A percentile compares a stretch with the other conserved stretches of the same genome.
phyloP scores from a whole-genome alignment of 2,113 vertebrate genomes.

The Amblyornis subalaris region DNA sequence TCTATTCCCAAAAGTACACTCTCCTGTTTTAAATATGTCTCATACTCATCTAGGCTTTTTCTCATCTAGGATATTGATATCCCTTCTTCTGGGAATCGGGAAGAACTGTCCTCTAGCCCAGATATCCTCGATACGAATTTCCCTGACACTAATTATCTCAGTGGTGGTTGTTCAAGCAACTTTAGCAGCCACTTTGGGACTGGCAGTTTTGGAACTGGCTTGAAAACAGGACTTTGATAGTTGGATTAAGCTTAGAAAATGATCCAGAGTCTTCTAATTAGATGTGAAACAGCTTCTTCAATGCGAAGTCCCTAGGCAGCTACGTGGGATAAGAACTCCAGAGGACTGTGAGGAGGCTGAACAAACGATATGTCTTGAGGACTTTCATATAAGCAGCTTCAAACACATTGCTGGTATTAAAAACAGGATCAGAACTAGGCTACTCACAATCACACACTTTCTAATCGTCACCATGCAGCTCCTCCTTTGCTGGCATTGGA shows the following conservation, averaged over 20 bases:
- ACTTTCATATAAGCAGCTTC: not conserved
- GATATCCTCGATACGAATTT: not conserved
- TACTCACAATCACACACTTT: not conserved
- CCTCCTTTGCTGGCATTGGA: not conserved
- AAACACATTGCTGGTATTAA: not conserved
- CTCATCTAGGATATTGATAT: not conserved
- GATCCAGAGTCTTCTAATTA: not conserved
- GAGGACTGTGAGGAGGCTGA: not conserved
- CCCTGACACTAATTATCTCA: not conserved
- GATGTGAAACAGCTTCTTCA: not conserved
- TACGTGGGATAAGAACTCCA: not conserved
- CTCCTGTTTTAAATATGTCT: not conserved
- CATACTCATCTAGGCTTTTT: not conserved
- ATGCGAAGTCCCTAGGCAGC: not conserved
- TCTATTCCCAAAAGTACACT: not conserved
- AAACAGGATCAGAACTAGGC: not conserved
- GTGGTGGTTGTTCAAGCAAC: not conserved
- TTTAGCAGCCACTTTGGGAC: not conserved
- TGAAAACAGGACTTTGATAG: not conserved
- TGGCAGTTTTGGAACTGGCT: not conserved
- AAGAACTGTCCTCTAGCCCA: not conserved
- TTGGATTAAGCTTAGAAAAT: not conserved
- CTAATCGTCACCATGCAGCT: not conserved
- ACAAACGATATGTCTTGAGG: not conserved
- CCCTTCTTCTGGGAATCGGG: not conserved